A percentile compares a stretch with the other conserved stretches of the same genome.
Conservation (phyloP, 2,888 invertebrate species). For the Lycophotia porphyrea region DNA sequence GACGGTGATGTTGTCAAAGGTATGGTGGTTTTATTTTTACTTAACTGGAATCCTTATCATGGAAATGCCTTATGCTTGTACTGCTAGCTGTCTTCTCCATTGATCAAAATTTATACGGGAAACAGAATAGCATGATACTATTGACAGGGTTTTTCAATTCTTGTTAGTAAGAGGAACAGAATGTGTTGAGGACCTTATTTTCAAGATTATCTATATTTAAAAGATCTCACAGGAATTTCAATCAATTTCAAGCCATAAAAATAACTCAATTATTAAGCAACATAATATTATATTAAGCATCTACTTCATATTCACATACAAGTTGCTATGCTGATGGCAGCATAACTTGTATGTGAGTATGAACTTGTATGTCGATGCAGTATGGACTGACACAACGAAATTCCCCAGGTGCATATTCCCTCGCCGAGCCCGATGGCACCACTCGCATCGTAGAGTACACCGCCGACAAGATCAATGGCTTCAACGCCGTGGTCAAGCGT, state of each 20-base stretch:
- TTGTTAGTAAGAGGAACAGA: neutral
- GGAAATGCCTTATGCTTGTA: neutral
- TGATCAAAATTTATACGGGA: neutral
- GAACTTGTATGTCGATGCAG: no score
- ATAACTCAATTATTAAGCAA: neutral
- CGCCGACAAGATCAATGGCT: constrained; percentile 87
- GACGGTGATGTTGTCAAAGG: constrained; percentile 91
- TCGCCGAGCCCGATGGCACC: constrained; percentile 88
- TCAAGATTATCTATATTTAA: neutral
- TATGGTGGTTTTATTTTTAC: constrained; percentile 57
- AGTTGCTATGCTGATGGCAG: neutral
- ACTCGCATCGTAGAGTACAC: constrained; percentile 89
- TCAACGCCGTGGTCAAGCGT: constrained; percentile 88
- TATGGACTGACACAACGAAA: constrained; percentile 19
- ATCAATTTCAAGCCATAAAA: neutral
- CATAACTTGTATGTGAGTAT: no score
- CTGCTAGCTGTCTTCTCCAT: neutral
- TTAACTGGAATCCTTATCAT: neutral
- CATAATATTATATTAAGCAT: no score
- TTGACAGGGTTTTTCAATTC: neutral
- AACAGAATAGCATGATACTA: neutral
- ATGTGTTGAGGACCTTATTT: neutral
- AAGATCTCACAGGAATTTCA: neutral
- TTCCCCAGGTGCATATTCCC: constrained; percentile 85
- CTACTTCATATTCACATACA: neutral